A percentile compares a stretch with the other conserved stretches of the same genome.
Conservation (phyloP, 2,888 invertebrate genomes). For the Atethmia centrago region DNA sequence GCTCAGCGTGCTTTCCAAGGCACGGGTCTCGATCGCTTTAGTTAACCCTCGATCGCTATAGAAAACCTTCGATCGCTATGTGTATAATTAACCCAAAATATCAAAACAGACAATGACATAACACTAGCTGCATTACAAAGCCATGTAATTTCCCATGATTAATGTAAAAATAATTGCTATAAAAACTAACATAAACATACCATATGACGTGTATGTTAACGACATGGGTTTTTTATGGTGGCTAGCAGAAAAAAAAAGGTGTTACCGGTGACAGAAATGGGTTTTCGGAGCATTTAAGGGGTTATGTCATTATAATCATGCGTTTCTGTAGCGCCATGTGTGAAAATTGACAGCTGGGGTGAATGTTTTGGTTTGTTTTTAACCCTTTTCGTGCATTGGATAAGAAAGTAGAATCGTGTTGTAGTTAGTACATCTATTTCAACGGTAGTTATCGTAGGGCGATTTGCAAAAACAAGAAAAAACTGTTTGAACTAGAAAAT, state of each 20-base stretch:
- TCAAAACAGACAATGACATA: conserved; percentile 14
- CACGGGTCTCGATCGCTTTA: too few species aligned
- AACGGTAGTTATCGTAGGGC: background rate
- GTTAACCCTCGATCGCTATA: too few species aligned
- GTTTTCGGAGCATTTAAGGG: conserved; percentile 51
- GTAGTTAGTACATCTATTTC: background rate
- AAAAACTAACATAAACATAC: conserved; percentile 64
- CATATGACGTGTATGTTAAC: conserved; percentile 71
- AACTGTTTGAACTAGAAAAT: background rate
- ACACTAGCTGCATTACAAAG: conserved; percentile 16
- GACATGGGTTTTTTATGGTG: conserved; percentile 60
- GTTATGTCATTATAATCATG: conserved; percentile 59
- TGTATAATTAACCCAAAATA: background rate
- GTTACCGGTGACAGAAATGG: conserved; percentile 58
- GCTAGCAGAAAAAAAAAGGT: conserved; percentile 43
- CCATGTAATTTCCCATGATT: conserved; percentile 69
- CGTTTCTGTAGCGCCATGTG: conserved; percentile 56
- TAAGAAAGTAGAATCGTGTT: background rate
- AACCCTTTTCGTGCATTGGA: background rate
- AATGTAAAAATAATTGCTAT: conserved; percentile 78
- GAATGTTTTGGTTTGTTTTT: background rate
- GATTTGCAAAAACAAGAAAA: background rate
- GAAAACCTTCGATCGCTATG: too few species aligned
- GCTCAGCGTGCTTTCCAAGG: too few species aligned
- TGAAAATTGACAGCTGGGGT: conserved; percentile 55